Evolutionary conservation across 2,113 vertebrate genomes (phyloP).

Genomic region (Oncorhynchus kisutch): DNA sequence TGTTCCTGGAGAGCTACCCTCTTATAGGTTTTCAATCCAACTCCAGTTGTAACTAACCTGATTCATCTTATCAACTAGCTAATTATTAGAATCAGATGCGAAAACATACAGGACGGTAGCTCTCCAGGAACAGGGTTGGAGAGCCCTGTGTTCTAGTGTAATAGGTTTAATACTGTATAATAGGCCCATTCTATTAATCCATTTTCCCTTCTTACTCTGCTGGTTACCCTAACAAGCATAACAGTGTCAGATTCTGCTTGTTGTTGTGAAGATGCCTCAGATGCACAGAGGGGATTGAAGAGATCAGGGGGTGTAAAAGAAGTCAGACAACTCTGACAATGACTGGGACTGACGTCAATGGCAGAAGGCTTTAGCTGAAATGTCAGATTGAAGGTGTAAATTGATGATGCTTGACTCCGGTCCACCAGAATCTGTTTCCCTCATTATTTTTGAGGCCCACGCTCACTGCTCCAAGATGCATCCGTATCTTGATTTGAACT

Average conservation of each 20-base stretch:
- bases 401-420: slow-evolving; percentile 37
- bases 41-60: no score
- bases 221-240: neutral
- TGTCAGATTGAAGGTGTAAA: slow-evolving; percentile 48
- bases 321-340: slow-evolving; percentile 59
- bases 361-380: slow-evolving; percentile 48
- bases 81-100: no score
- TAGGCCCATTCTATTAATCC: neutral
- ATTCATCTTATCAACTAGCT: no score
- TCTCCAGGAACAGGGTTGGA: no score
- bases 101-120: no score
- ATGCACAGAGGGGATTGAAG: slow-evolving; percentile 24
- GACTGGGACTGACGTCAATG: slow-evolving; percentile 70
- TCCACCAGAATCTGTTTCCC: slow-evolving; percentile 7
- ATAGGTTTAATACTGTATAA: neutral
- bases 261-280: neutral
- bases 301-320: slow-evolving; percentile 40
- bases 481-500: neutral
- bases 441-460: slow-evolving; percentile 15
- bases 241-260: neutral
- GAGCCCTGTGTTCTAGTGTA: no score
- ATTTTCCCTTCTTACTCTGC: neutral
- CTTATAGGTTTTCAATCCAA: no score
- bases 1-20: no score
- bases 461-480: neutral